phyloP scores from a whole-genome alignment of 2,113 vertebrate species.

The Alethe diademata region DNA sequence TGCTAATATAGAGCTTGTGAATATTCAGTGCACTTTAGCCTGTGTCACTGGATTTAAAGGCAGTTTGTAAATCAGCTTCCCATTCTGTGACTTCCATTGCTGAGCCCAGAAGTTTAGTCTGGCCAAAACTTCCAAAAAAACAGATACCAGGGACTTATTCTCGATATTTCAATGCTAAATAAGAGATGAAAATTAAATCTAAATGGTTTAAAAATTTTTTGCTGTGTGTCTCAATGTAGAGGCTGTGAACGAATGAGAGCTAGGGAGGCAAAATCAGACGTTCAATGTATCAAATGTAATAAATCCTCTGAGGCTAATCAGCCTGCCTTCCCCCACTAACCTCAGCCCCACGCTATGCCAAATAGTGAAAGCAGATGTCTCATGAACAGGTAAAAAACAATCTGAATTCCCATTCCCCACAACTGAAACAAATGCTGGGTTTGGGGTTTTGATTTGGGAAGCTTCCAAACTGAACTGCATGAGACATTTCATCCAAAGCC shows the following conservation, averaged over 20 bases:
- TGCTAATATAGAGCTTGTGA: slow-evolving; percentile 42
- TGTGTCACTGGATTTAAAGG: slow-evolving; percentile 38
- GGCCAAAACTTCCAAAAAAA: not conserved
- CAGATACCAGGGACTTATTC: not conserved
- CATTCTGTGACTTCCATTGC: slow-evolving; percentile 6
- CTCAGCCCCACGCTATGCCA: slow-evolving; percentile 63
- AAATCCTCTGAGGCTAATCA: slow-evolving; percentile 75
- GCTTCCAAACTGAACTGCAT: slow-evolving; percentile 55
- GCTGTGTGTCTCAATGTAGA: not conserved
- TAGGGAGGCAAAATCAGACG: slow-evolving; percentile 63
- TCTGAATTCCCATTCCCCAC: slow-evolving; percentile 55
- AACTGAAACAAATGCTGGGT: slow-evolving; percentile 50
- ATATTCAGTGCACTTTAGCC: slow-evolving; percentile 51
- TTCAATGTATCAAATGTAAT: slow-evolving; percentile 74
- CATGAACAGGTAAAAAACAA: slow-evolving; percentile 67
- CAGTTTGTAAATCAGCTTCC: slow-evolving; percentile 60
- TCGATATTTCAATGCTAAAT: slow-evolving; percentile 22
- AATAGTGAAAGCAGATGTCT: slow-evolving; percentile 82
- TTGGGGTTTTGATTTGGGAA: slow-evolving; percentile 57
- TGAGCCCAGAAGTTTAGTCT: not conserved
- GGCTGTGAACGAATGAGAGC: slow-evolving; percentile 20
- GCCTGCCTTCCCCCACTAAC: slow-evolving; percentile 59
- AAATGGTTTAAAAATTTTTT: not conserved
- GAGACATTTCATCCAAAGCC: slow-evolving; percentile 44
- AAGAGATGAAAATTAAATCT: slow-evolving; percentile 41